Evolutionary conservation across 2,113 vertebrate species (phyloP).

Genomic region (Noturus placidus): DNA sequence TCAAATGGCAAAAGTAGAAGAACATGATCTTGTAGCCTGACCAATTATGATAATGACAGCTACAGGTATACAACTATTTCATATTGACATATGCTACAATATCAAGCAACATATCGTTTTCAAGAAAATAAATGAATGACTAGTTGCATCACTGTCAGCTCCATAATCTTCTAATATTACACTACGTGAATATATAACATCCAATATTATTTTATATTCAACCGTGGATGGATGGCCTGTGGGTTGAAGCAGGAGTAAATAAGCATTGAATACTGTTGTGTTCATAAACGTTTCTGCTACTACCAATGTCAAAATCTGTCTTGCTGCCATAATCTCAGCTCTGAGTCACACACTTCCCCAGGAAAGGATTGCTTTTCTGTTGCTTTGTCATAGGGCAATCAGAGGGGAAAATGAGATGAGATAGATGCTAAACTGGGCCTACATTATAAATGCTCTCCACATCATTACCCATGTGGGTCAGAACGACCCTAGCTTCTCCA

Average conservation of each 20-base stretch:
- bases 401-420: not conserved
- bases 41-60: too few relatives aligned
- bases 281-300: not conserved
- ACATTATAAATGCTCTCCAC: slow-evolving; percentile 7
- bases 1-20: not conserved
- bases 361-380: not conserved
- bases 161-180: not conserved
- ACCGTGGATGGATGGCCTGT: too few relatives aligned
- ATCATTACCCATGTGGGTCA: slow-evolving; percentile 5
- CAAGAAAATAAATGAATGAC: not conserved
- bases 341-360: not conserved
- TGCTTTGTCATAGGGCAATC: not conserved
- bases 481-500: not conserved
- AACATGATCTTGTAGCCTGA: not conserved
- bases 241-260: not conserved
- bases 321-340: not conserved
- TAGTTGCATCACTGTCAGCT: not conserved
- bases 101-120: not conserved
- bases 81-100: not conserved
- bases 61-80: not conserved
- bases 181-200: not conserved
- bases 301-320: not conserved
- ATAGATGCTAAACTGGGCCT: not conserved
- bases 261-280: not conserved
- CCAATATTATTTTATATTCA: not conserved